Conservation (phyloP, 2,113 vertebrate species). For the Sylvietta virens region DNA sequence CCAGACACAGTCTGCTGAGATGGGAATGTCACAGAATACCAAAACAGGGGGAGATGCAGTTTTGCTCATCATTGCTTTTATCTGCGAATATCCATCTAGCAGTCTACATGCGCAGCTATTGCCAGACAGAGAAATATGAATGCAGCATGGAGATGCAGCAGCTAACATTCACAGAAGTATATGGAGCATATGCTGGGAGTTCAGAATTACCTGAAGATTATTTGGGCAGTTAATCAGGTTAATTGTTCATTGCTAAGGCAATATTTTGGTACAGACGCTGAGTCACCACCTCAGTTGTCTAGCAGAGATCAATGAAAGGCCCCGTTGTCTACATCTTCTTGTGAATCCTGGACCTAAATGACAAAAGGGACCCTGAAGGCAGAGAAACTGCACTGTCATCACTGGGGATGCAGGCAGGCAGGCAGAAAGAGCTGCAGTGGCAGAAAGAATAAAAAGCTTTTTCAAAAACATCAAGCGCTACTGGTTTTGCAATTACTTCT, state of each 20-base stretch:
- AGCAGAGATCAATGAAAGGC: not conserved
- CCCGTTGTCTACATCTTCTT: not conserved
- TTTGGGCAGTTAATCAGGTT: not conserved
- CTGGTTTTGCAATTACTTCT: not conserved
- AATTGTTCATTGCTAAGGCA: not conserved
- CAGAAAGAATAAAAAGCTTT: not conserved
- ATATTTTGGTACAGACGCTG: not conserved
- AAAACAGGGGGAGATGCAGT: conserved; percentile 66
- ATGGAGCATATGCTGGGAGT: not conserved
- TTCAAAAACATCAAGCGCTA: not conserved
- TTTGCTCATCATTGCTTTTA: conserved; percentile 45
- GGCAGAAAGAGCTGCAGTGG: not conserved
- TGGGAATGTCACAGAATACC: conserved; percentile 88
- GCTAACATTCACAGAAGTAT: not conserved
- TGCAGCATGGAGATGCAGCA: not conserved
- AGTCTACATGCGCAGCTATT: not conserved
- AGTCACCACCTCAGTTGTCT: conserved; percentile 44
- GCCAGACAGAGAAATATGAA: conserved; percentile 35
- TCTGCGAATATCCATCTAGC: conserved; percentile 31
- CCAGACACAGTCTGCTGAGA: conserved; percentile 82
- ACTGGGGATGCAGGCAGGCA: not conserved
- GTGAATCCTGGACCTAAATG: not conserved
- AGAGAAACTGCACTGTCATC: not conserved
- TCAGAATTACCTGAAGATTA: conserved; percentile 1
- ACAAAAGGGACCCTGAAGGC: conserved; percentile 8